These are phyloP conservation scores for Erebia aethiops DNA, from an alignment of 2,888 invertebrate species.

Conservation along the genomic window DNA sequence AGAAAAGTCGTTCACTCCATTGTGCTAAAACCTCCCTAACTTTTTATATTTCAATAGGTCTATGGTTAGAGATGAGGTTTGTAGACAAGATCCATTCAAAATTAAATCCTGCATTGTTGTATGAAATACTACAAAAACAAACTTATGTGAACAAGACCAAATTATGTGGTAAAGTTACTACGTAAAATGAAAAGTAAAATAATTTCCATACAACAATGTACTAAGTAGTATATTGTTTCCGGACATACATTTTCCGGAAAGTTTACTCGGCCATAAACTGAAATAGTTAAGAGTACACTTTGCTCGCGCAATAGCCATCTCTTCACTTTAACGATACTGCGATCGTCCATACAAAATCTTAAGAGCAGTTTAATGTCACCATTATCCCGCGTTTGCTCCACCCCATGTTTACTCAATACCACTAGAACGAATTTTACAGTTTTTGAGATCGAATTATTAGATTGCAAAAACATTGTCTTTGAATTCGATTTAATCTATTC, in stretches of 20 bases:
- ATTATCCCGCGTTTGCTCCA: conserved; percentile 27
- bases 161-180: too few species aligned
- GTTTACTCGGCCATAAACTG: conserved; percentile 4
- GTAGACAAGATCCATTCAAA: too few species aligned
- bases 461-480: too few species aligned
- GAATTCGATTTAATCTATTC: too few species aligned
- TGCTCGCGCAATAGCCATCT: conserved; percentile 29
- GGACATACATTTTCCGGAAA: background rate
- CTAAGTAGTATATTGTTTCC: background rate
- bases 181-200: too few species aligned
- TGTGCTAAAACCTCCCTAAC: background rate
- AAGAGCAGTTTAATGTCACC: conserved; percentile 38
- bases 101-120: too few species aligned
- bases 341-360: conserved; percentile 38
- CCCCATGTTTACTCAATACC: background rate
- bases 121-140: too few species aligned
- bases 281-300: conserved; percentile 24
- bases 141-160: too few species aligned
- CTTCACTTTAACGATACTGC: conserved; percentile 38
- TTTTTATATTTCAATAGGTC: background rate
- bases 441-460: background rate
- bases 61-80: background rate
- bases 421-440: background rate
- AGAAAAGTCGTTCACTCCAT: background rate
- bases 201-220: too few species aligned